Percentiles rank a stretch among this genome's conserved stretches.
Evolutionary conservation across 2,888 invertebrate genomes (phyloP).

Genomic region (Chironomus tentans): DNA sequence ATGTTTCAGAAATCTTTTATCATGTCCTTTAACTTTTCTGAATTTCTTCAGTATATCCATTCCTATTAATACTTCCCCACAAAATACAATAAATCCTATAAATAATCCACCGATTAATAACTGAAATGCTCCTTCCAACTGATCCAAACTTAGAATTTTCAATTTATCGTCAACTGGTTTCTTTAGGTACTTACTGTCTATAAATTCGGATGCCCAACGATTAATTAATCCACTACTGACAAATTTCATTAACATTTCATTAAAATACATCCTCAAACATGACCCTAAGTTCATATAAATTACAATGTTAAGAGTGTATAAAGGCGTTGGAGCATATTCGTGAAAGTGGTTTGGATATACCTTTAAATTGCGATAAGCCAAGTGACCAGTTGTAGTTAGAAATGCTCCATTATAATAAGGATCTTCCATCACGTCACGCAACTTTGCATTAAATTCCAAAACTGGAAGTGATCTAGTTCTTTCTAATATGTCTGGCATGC

Average conservation of each 20-base stretch:
- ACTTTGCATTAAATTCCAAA: not conserved
- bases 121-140: not conserved
- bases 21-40: too few species aligned
- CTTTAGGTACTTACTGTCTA: not conserved
- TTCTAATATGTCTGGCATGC: not conserved
- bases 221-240: not conserved
- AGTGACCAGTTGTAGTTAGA: not conserved
- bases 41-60: not conserved
- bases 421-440: not conserved
- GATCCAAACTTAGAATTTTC: not conserved
- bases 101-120: not conserved
- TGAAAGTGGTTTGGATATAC: not conserved
- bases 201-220: not conserved
- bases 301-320: not conserved
- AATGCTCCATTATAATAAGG: conserved; percentile 1
- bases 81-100: not conserved
- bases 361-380: not conserved
- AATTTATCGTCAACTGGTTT: not conserved
- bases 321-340: not conserved
- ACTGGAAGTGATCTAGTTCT: not conserved
- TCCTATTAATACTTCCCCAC: not conserved
- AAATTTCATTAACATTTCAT: not conserved
- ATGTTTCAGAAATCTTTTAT: too few species aligned
- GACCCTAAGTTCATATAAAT: not conserved
- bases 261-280: not conserved